Percentiles rank a stretch among this genome's conserved stretches.
Evolutionary conservation across 2,113 vertebrate species (phyloP).

Genomic region (Macquaria ambigua): DNA sequence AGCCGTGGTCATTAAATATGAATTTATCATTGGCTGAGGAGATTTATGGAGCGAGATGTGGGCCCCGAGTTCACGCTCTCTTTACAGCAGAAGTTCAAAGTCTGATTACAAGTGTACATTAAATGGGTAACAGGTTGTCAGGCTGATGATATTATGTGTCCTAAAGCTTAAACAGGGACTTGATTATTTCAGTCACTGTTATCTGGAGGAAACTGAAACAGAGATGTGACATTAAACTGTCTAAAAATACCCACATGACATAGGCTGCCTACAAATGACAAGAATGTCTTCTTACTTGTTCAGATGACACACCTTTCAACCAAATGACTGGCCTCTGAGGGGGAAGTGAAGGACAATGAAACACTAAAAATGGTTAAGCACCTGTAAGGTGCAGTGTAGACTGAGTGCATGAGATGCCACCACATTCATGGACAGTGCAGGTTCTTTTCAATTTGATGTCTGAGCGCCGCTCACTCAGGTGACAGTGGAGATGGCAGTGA

Average conservation of each 20-base stretch:
- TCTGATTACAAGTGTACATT: conserved; percentile 56
- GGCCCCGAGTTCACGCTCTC: conserved; percentile 59
- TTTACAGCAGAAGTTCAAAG: conserved; percentile 54
- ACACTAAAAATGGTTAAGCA: neutral
- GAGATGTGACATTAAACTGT: neutral
- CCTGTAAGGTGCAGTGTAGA: neutral
- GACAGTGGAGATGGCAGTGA: conserved; percentile 44
- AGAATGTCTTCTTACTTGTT: neutral
- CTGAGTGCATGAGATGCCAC: conserved; percentile 28
- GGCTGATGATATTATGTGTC: conserved; percentile 11
- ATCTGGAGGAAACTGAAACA: neutral
- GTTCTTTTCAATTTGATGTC: conserved; percentile 37
- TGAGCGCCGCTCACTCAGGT: conserved; percentile 49
- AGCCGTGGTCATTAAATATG: conserved; percentile 80
- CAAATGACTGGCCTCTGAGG: conserved; percentile 3
- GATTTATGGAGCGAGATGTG: conserved; percentile 74
- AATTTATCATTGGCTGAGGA: conserved; percentile 75
- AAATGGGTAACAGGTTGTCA: conserved; percentile 39
- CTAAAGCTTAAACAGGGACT: neutral
- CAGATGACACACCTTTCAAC: neutral
- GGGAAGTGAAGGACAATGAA: neutral
- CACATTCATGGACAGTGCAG: conserved; percentile 14
- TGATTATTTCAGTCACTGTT: conserved; percentile 17
- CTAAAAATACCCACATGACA: neutral
- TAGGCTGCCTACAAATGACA: neutral